Percentiles rank a stretch among this genome's conserved stretches.
These are phyloP conservation scores for Tenualosa ilisha DNA, from an alignment of 2,797 vertebrate genomes.

Conservation along the genomic window DNA sequence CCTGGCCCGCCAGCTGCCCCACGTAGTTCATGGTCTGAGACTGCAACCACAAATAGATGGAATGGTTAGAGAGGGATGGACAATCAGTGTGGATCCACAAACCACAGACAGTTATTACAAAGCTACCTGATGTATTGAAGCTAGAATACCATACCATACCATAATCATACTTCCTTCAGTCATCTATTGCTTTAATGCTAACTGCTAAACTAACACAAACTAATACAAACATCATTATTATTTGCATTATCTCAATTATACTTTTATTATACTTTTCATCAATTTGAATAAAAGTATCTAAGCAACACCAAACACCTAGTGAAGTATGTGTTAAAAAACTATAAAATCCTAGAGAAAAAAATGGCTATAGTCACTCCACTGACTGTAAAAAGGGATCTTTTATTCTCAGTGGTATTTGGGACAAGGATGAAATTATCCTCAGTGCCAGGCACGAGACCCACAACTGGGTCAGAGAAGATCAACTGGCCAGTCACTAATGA, in stretches of 20 bases:
- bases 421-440: constrained; percentile 6
- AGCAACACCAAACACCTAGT: neutral
- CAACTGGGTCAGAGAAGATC: neutral
- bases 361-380: neutral
- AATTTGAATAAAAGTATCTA: neutral
- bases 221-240: no score
- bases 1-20: constrained; percentile 94
- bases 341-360: neutral
- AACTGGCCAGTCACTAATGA: neutral
- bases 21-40: constrained; percentile 98
- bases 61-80: constrained; percentile 30
- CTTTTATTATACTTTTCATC: no score
- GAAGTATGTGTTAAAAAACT: neutral
- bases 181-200: neutral
- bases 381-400: neutral
- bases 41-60: constrained; percentile 19
- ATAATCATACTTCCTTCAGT: neutral
- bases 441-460: neutral
- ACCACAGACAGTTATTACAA: neutral
- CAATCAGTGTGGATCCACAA: constrained; percentile 11
- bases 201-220: neutral
- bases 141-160: neutral
- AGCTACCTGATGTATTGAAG: neutral
- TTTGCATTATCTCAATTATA: no score
- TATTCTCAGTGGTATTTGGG: constrained; percentile 5